Evolutionary conservation across 2,113 vertebrate genomes (phyloP).

Genomic region (Aramus guarauna): DNA sequence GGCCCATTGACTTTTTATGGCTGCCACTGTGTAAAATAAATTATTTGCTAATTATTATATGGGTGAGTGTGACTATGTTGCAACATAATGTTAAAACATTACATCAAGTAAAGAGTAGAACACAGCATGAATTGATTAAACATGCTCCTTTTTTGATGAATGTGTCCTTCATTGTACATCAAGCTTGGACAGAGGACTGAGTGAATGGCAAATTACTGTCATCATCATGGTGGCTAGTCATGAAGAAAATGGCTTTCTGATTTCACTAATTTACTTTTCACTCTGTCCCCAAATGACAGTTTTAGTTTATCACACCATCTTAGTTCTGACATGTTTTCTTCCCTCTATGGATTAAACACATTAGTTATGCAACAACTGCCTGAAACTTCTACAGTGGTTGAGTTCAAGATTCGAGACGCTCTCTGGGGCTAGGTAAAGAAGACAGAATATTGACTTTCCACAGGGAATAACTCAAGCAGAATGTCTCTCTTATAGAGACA

Average conservation of each 20-base stretch:
- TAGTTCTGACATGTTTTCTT: not conserved
- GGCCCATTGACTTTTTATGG: not conserved
- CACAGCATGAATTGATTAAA: not conserved
- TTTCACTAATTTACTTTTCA: slow-evolving; percentile 45
- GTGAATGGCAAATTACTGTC: not conserved
- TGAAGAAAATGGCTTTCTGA: slow-evolving; percentile 53
- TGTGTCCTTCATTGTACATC: not conserved
- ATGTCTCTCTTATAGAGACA: not conserved
- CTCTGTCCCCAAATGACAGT: not conserved
- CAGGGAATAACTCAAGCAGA: not conserved
- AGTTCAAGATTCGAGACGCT: not conserved
- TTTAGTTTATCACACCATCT: not conserved
- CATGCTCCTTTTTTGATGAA: not conserved
- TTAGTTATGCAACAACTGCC: not conserved
- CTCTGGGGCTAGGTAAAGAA: not conserved
- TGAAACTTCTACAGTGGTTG: not conserved
- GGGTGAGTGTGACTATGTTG: not conserved
- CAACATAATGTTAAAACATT: not conserved
- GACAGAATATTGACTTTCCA: not conserved
- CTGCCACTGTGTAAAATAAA: not conserved
- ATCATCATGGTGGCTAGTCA: slow-evolving; percentile 14
- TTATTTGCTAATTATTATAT: not conserved
- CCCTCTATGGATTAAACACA: not conserved
- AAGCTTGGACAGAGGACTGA: not conserved
- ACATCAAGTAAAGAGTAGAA: not conserved